Base-by-base conservation (phyloP, 2,797 vertebrate species). In the Neosalanx taihuensis region DNA sequence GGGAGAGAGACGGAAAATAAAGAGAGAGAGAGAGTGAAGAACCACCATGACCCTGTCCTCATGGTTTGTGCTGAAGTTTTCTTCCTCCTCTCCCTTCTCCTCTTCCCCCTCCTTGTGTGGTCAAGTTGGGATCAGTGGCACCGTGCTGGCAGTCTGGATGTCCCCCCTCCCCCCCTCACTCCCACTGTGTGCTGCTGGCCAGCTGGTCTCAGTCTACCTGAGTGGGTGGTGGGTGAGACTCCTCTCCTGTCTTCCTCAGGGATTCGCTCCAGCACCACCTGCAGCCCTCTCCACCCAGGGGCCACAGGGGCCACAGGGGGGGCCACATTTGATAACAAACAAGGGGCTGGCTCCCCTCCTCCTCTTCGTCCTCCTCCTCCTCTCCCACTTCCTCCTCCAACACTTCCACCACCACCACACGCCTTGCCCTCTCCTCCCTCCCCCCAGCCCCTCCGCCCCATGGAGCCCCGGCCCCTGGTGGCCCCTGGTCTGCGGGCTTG, bases 181-280 rank as follows among this genome's bases (percentile, higher is more conserved):
- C 84, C 85, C 88, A 77, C 89, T 88, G 78, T 87, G 87, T 88
- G 88, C 82, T 89, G 86, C 88, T 88, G 89, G 79, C 89, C 92
- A 80, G 92, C 93, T 93, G 93, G 90, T 93, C 89, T 89, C 87
- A 84, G 89, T 90, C 90, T 88, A 88, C 87, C 89, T 89, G 89
- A 91, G 90, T 91, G 90, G 88, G 87, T 92, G 88, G 87, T 92
- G 93, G 94, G 93, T 95, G 94, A 96, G 94, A 95, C 89, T 94
- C 88, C 86, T 95, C 94, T 96, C 95, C 94, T 96, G 93, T 96
- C 93, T 94, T 95, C 94, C 94, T 94, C 95, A 96, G 94, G 95
- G 92, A 91, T 92, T 89, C 93, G 88, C 94, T 92, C 88, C 92
- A 90, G 81, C 85, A 89, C 88, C 88, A 84, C 83, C 89, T 20